Percentiles rank a stretch among this genome's conserved stretches.
Conservation (phyloP, 2,888 invertebrate species). For the Phortica magna region DNA sequence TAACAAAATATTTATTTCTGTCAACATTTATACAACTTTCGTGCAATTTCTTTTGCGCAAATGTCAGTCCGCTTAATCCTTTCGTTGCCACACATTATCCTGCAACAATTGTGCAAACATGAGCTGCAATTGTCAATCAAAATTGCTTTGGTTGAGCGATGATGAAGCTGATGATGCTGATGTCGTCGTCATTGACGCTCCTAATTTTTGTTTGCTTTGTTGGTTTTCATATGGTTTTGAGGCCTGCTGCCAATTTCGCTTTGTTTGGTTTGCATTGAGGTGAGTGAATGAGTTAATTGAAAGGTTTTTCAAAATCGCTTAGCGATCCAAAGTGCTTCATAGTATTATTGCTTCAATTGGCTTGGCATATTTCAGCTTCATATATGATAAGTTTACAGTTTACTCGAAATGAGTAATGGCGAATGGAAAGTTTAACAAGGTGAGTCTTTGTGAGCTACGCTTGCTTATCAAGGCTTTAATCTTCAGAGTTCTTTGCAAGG, state of each 20-base stretch:
- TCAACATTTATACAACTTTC: slow-evolving; percentile 9
- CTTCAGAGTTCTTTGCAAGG: no score
- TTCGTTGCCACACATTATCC: not conserved
- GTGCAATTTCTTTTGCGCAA: not conserved
- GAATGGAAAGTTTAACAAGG: no score
- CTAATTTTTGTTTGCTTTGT: not conserved
- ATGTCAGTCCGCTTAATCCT: not conserved
- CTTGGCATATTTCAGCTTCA: no score
- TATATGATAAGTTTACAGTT: no score
- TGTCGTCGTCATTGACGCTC: not conserved
- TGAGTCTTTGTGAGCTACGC: no score
- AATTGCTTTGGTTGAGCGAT: not conserved
- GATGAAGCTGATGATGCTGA: not conserved
- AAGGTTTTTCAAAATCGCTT: not conserved
- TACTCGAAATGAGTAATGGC: no score
- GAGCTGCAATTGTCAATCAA: slow-evolving; percentile 4
- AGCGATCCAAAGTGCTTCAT: no score
- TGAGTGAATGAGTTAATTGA: not conserved
- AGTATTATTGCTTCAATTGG: no score
- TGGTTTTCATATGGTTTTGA: not conserved
- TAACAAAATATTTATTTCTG: not conserved
- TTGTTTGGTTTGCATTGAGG: slow-evolving; percentile 10
- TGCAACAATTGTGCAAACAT: slow-evolving; percentile 13
- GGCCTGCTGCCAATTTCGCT: slow-evolving; percentile 17
- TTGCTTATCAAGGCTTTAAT: no score